Evolutionary conservation across 2,797 vertebrate species (phyloP).

Genomic region (Spea hammondii): DNA sequence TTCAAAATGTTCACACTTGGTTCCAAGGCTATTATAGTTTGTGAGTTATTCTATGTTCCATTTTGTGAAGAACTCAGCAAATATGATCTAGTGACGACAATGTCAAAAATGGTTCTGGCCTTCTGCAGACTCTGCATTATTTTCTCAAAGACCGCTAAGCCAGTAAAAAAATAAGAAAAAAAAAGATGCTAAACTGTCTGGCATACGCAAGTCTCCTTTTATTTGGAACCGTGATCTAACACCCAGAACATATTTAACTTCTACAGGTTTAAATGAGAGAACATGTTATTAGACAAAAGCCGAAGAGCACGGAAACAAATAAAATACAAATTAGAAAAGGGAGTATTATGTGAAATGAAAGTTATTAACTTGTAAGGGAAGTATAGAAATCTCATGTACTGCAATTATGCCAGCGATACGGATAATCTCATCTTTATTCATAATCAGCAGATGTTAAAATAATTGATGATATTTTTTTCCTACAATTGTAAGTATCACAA

Average conservation of each 20-base stretch:
- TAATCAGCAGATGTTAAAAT: conserved; percentile 38
- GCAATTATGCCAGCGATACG: conserved; percentile 26
- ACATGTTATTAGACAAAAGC: background rate
- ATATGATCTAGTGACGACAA: too few species aligned
- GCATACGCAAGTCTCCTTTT: background rate
- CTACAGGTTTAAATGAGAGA: background rate
- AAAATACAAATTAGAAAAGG: conserved; percentile 25
- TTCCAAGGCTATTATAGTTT: too few species aligned
- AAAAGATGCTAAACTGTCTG: background rate
- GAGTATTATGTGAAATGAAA: conserved; percentile 16
- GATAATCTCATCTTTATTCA: conserved; percentile 31
- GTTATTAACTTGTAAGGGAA: conserved; percentile 33
- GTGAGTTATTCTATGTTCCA: too few species aligned
- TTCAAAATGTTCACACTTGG: too few species aligned
- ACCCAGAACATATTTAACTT: background rate
- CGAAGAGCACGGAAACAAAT: background rate
- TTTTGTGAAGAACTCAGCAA: too few species aligned
- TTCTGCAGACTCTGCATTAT: background rate
- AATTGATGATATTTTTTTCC: conserved; percentile 16
- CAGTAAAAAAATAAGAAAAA: background rate
- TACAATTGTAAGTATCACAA: conserved; percentile 13
- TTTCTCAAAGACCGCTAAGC: background rate
- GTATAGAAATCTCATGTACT: conserved; percentile 10
- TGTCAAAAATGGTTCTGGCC: too few species aligned
- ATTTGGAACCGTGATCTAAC: background rate